Conservation (phyloP, 2,797 vertebrate species). For the Smutsia gigantea region DNA sequence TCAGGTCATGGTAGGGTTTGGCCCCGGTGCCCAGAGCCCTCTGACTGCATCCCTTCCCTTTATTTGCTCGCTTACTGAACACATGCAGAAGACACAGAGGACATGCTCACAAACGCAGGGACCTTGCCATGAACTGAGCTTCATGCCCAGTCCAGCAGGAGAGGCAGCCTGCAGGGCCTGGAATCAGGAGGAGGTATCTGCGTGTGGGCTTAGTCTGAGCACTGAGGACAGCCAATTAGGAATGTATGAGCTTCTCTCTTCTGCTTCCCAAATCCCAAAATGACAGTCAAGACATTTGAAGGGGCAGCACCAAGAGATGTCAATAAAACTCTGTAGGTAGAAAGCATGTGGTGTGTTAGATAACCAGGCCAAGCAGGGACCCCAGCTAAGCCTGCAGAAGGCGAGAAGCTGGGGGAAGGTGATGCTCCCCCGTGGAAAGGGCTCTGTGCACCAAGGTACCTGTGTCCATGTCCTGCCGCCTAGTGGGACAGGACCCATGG, state of each 20-base stretch:
- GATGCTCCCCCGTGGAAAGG: neutral
- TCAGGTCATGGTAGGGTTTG: neutral
- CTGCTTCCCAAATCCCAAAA: neutral
- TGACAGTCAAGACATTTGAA: neutral
- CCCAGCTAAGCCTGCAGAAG: neutral
- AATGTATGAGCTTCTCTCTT: rapidly evolving
- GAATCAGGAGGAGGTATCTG: neutral
- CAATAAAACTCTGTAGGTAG: neutral
- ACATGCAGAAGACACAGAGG: neutral
- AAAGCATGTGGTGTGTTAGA: neutral
- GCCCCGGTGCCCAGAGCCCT: neutral
- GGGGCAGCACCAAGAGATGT: neutral
- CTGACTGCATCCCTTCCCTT: neutral
- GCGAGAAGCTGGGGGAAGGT: no score
- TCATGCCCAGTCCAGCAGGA: no score
- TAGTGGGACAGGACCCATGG: neutral
- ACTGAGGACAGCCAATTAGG: no score
- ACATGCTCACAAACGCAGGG: no score
- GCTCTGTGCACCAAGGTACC: neutral
- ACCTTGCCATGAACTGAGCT: no score
- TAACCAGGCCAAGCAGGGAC: neutral
- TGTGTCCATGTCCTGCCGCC: no score
- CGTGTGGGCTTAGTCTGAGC: neutral
- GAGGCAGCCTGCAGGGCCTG: no score
- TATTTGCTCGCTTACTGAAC: neutral